phyloP scores from a whole-genome alignment of 2,797 vertebrate species.

The Steatocranus sp. region DNA sequence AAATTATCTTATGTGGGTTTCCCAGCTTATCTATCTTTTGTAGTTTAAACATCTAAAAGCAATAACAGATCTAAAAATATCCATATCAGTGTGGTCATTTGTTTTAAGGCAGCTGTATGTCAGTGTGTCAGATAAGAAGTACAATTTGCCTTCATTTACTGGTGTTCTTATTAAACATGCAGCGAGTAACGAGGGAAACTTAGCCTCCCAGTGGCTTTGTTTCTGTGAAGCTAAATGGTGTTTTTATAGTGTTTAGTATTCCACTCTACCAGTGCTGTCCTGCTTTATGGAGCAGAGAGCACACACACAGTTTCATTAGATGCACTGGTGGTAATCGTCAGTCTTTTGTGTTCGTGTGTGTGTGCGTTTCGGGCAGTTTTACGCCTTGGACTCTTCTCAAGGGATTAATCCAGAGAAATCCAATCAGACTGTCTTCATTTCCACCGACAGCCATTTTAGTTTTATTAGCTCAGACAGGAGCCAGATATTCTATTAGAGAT shows the following conservation, averaged over 20 bases:
- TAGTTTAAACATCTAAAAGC: neutral
- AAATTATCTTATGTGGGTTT: neutral
- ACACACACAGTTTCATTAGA: constrained; percentile 55
- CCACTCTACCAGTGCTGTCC: constrained; percentile 38
- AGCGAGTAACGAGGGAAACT: constrained; percentile 28
- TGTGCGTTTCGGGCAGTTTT: constrained; percentile 16
- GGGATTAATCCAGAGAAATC: constrained; percentile 68
- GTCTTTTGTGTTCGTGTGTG: constrained; percentile 5
- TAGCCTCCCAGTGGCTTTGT: constrained; percentile 37
- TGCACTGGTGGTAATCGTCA: constrained; percentile 45
- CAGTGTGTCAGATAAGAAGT: neutral
- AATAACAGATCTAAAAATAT: neutral
- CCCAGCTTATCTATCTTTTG: neutral
- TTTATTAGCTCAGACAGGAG: constrained; percentile 61
- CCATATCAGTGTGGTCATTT: neutral
- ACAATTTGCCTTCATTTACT: neutral
- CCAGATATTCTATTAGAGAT: constrained; percentile 57
- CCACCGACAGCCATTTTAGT: constrained; percentile 68
- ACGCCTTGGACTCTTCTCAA: constrained; percentile 33
- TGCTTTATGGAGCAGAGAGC: constrained; percentile 66
- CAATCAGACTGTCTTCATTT: constrained; percentile 72
- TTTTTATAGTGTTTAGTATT: constrained; percentile 65
- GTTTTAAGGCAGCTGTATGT: neutral
- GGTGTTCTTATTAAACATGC: constrained; percentile 23
- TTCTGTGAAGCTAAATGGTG: constrained; percentile 45